Evolutionary conservation across 2,888 invertebrate genomes (phyloP), one percentile per base, ranked within the genome.

Genomic region (Anodontia alba): DNA sequence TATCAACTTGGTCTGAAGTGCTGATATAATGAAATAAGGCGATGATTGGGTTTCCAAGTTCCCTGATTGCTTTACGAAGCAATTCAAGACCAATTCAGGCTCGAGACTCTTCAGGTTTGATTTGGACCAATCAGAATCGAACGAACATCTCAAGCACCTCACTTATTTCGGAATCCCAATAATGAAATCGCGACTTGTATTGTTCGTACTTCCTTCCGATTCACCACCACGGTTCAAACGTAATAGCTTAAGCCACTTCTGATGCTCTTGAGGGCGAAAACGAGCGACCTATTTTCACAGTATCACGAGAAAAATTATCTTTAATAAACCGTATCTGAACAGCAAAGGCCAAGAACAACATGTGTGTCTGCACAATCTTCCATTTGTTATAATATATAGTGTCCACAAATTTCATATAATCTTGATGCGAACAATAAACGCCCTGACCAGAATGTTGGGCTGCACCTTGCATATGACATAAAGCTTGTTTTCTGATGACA

Each of bases 181-280:
- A 84, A 81, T 84, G 84, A 84, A 81, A 81, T 78, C 72, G 81
- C 77, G 77, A 81, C 81, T 84, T 84, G 80, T 68, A 84, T 84
- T 81, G 84, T 72, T 77, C 77, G 72, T 79, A 74, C 77, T 78
- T 77, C 84, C 80, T 66, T 51, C 70, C 33, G 71, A 80, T 79
- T 84, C 84, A 79, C 75, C 80, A 80, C 71, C 49, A 46, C 26
- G 72, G 69, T 72, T 69, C 54, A 38, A 43, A 54, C 72, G 80
- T 79, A 81, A 84, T 84, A 69, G 80, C 75, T 76, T 72, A 75
- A 69, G 43, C 69, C 69, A 43, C 69, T 69, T 46, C 69, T 43
- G 7, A 2, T 15, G 23, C 43, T 23, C 43, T 46, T 46, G 42
- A 42, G 43, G 69, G 69, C 62, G 62, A 62, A 62, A 62, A 33